These are phyloP conservation scores for Oxyscelio sp. DNA, from an alignment of 2,888 invertebrate species.

Conservation along the genomic window DNA sequence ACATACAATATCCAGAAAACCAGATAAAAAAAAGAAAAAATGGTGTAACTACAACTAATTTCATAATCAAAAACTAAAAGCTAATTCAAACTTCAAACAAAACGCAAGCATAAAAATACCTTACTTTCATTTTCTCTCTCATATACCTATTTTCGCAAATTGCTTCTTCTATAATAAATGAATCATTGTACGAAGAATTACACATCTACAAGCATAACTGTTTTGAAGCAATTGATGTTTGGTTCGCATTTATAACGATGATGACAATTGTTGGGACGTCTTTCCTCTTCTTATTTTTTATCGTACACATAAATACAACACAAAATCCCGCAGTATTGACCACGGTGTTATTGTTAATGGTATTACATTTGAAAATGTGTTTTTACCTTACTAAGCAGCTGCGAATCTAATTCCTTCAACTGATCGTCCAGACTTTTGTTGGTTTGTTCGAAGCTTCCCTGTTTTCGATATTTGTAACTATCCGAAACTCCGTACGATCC, in stretches of 20 bases:
- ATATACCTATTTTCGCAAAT: slow-evolving; percentile 80
- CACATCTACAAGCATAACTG: slow-evolving; percentile 45
- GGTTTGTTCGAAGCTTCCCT: too few species aligned
- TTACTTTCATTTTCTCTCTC: slow-evolving; percentile 82
- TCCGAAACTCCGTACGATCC: too few species aligned
- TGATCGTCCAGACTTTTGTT: slow-evolving; percentile 94
- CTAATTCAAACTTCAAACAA: slow-evolving; percentile 75
- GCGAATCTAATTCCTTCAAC: slow-evolving; percentile 94
- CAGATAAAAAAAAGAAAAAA: too few species aligned
- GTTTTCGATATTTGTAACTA: too few species aligned
- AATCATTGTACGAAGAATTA: slow-evolving; percentile 60
- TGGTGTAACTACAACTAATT: too few species aligned
- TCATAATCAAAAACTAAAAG: slow-evolving; percentile 53
- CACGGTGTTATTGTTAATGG: slow-evolving; percentile 33
- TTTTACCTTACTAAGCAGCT: slow-evolving; percentile 91
- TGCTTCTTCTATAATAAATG: slow-evolving; percentile 80
- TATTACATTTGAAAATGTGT: slow-evolving; percentile 83
- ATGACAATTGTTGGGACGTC: slow-evolving; percentile 51
- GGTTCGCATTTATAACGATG: slow-evolving; percentile 24
- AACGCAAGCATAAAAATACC: slow-evolving; percentile 83
- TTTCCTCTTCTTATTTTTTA: slow-evolving; percentile 61
- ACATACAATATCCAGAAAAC: too few species aligned
- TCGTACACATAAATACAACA: slow-evolving; percentile 42
- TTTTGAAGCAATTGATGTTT: slow-evolving; percentile 46
- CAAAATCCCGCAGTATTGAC: slow-evolving; percentile 17